These are phyloP conservation scores for Perccottus glenii DNA, from an alignment of 2,113 vertebrate species.

Conservation along the genomic window DNA sequence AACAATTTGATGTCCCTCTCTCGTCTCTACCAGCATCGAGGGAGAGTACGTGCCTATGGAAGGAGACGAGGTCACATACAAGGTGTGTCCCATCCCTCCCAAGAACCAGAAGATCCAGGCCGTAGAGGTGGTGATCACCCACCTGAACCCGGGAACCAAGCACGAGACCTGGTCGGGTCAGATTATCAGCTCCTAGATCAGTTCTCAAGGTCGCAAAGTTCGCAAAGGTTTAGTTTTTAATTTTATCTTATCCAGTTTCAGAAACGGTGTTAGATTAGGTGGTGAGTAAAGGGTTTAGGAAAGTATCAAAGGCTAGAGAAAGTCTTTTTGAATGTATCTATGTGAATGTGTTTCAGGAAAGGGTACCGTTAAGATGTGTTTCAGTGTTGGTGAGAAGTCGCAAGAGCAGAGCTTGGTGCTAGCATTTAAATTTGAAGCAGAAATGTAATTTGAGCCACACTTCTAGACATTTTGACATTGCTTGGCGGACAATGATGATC, in stretches of 20 bases:
- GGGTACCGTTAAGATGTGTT: not conserved
- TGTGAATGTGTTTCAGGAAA: slow-evolving; percentile 45
- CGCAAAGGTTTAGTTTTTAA: slow-evolving; percentile 24
- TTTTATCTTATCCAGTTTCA: slow-evolving; percentile 20
- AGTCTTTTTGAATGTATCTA: slow-evolving; percentile 52
- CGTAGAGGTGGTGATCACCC: slow-evolving; percentile 95
- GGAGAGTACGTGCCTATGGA: slow-evolving; percentile 97
- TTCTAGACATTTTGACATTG: slow-evolving; percentile 3
- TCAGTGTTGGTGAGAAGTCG: slow-evolving; percentile 13
- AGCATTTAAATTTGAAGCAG: slow-evolving; percentile 17
- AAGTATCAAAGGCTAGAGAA: not conserved
- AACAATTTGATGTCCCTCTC: not conserved
- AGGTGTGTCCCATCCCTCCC: slow-evolving; percentile 95
- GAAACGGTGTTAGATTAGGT: not conserved
- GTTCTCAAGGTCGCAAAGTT: not conserved
- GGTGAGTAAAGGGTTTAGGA: not conserved
- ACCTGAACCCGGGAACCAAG: slow-evolving; percentile 91
- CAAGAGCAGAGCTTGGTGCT: slow-evolving; percentile 9
- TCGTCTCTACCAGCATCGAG: slow-evolving; percentile 85
- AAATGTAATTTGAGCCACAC: slow-evolving; percentile 41
- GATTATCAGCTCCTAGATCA: slow-evolving; percentile 90
- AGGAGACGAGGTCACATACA: slow-evolving; percentile 97
- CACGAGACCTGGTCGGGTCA: slow-evolving; percentile 99
- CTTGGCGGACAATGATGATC: not conserved
- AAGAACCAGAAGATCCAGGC: slow-evolving; percentile 99